Percentiles rank a stretch among this genome's conserved stretches.
Evolutionary conservation across 1,140 invertebrate species (phyloP).

Genomic region (Ceratina australensis): DNA sequence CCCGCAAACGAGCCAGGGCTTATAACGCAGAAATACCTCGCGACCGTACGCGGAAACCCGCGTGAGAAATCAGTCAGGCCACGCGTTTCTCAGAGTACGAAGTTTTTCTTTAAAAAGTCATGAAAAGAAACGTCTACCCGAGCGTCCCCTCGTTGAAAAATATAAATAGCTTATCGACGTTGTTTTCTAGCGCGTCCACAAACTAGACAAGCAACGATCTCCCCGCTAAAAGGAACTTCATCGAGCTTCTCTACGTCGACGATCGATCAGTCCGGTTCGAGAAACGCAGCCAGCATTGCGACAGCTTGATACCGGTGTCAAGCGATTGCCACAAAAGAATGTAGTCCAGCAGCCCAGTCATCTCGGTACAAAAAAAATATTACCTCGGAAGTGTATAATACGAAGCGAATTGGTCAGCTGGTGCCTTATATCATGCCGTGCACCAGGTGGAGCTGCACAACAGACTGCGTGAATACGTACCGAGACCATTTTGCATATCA

Average conservation of each 20-base stretch:
- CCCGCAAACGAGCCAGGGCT: conserved; percentile 7
- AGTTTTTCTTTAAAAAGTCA: neutral
- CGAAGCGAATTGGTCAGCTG: conserved; percentile 54
- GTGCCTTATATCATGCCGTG: conserved; percentile 47
- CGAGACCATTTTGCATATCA: conserved; percentile 62
- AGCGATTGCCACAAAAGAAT: conserved; percentile 20
- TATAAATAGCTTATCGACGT: too few species aligned
- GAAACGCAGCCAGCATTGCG: neutral
- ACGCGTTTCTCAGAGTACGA: conserved; percentile 17
- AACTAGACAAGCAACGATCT: too few species aligned
- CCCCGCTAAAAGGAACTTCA: too few species aligned
- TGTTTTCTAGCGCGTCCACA: too few species aligned
- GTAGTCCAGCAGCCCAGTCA: conserved; percentile 7
- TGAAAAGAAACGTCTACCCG: neutral
- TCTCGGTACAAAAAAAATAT: conserved; percentile 28
- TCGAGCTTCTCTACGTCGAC: too few species aligned
- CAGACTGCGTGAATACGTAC: conserved; percentile 43
- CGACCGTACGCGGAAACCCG: conserved; percentile 51
- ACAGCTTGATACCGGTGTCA: conserved; percentile 30
- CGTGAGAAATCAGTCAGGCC: conserved; percentile 54
- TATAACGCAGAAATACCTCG: conserved; percentile 24
- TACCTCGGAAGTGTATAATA: conserved; percentile 39
- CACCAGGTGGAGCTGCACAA: conserved; percentile 66
- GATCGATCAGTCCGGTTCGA: too few species aligned
- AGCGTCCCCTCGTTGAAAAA: too few species aligned